Percentiles rank a stretch among this genome's conserved stretches.
These are phyloP conservation scores for Poeciliopsis infans DNA, from an alignment of 2,797 vertebrate genomes.

Conservation along the genomic window DNA sequence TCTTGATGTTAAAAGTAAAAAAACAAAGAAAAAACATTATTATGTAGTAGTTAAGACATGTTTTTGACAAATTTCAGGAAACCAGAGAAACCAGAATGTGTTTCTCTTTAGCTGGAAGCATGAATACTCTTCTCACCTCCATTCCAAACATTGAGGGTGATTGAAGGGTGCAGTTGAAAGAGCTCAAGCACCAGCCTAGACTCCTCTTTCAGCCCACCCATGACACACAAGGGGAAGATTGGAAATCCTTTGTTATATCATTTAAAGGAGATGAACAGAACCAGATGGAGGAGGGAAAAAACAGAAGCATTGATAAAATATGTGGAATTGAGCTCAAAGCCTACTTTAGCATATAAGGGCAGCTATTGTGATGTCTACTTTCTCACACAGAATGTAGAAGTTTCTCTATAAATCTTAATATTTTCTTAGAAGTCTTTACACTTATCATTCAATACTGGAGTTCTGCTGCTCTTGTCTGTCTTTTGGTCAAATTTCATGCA, in stretches of 20 bases:
- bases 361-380: background rate
- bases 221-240: constrained; percentile 68
- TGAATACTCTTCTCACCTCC: constrained; percentile 39
- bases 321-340: constrained; percentile 66
- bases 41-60: background rate
- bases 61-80: constrained; percentile 20
- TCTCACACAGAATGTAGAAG: background rate
- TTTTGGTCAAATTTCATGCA: background rate
- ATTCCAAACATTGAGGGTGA: constrained; percentile 31
- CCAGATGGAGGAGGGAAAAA: constrained; percentile 32
- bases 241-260: constrained; percentile 72
- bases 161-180: constrained; percentile 54
- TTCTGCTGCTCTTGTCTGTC: background rate
- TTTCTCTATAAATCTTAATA: background rate
- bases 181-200: constrained; percentile 58
- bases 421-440: background rate
- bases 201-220: constrained; percentile 63
- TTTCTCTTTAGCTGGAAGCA: constrained; percentile 34
- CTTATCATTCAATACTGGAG: background rate
- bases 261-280: constrained; percentile 59
- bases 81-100: constrained; percentile 12
- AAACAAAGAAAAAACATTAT: background rate
- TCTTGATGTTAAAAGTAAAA: background rate
- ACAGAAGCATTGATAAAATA: constrained; percentile 51
- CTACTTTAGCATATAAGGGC: constrained; percentile 58